Evolutionary conservation across 2,888 invertebrate genomes (phyloP), one percentile per base, ranked within the genome.

Genomic region (Coleophora deauratella): DNA sequence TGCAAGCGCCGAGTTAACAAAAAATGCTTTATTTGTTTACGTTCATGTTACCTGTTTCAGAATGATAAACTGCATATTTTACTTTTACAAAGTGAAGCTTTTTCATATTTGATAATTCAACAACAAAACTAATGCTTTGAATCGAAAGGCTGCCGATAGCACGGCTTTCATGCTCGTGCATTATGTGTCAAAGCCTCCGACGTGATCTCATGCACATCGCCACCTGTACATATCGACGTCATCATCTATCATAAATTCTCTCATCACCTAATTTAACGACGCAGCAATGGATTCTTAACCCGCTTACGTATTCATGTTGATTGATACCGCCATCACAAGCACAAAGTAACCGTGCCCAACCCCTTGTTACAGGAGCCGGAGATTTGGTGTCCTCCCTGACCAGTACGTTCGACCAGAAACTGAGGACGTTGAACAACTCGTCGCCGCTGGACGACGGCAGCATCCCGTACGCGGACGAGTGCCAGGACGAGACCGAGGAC

Each of bases 361-460:
- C 3, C 11, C 33, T 73, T 74, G 66, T 88, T 87, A 42, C 85
- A 95, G 95, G 94, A 74, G 90, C 93, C 67, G 94, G 95, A 85
- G 91, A 95, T 59, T 86, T 95, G 76, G 91, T 93, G 68, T 89
- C 90, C 51, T 91, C 91, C 58, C 90, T 96, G 68, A 95, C 94
- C 57, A 93, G 92, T 66, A 92, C 94, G 45, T 91, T 95, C 77
- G 95, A 95, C 72, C 91, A 93, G 66, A 95, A 95, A 75, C 88
- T 94, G 77, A 90, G 91, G 58, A 90, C 91, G 60, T 75, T 92
- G 61, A 88, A 92, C 66, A 91, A 89, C 79, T 88, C 91, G 43
- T 89, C 90, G 44, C 88, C 88, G 58, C 87, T 88, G 35, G 88
- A 87, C 67, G 89, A 89, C 74, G 90, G 90, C 66, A 90, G 90